Base-by-base conservation (phyloP, 2,797 vertebrate genomes). In the Helicolenus hilgendorfi region DNA sequence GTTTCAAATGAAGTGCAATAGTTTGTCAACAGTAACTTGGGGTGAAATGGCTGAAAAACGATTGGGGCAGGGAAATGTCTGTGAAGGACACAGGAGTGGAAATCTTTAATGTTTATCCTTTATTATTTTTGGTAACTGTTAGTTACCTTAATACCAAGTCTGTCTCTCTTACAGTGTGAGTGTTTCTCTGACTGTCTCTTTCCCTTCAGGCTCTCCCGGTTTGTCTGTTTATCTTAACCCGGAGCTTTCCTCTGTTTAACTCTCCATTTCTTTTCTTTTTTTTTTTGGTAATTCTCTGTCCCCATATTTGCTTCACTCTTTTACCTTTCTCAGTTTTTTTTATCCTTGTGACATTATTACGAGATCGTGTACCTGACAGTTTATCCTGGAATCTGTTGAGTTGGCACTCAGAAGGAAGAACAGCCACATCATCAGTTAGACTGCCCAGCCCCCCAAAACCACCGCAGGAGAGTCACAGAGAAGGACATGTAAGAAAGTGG, bases 381-480 rank as follows among this genome's bases (percentile, higher is more conserved):
- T 60, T 75, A 72, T 69, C 77, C 35, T 26, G 24, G 72, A 78
- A 84, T 87, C 64, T 88, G 85, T 77, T 85, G 80, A 89, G 86
- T 49, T 91, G 83, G 81, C 85, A 36, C 63, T 72, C 49, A 58
- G 45, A 67, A 27, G 64, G 58, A 86, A 81, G 18, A 84, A 84
- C 7, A 75, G 85, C 88, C 85, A 88, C 92, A 84, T 91, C 82
- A 89, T 88, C 83, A 86, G 24, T 85, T 85, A 60, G 35, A 69
- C 69, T 8, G 22, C 75, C 70, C 56, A 56, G 7, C 33, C 72
- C 64, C 78, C 76, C 75, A 11, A 20, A 8, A 56, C n/a, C 20
- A 20, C 29, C 38, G 20, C 73, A 63, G 45, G 35, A 73, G 59
- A 72, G 58, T 64, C 29, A 33, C 1, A 29, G 67, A 36, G 71